phyloP scores from a whole-genome alignment of 2,888 invertebrate species.

The Tanypteryx hageni region DNA sequence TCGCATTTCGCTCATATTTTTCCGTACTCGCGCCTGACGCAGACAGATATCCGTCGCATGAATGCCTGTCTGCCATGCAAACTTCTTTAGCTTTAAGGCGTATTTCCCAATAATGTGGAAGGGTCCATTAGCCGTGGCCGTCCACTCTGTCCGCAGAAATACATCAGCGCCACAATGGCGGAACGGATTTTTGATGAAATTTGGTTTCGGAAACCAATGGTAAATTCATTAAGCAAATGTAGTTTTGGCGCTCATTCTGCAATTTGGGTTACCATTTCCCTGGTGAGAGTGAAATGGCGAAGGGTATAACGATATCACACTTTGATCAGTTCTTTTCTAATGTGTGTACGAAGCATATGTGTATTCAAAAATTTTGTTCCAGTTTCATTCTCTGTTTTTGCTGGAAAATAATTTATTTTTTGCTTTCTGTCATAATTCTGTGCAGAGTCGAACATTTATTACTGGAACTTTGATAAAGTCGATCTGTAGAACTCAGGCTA shows the following conservation, averaged over 20 bases:
- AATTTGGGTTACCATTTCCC: not conserved
- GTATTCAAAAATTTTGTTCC: too few relatives aligned
- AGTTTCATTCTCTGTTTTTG: too few relatives aligned
- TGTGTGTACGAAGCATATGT: too few relatives aligned
- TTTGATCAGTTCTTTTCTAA: too few relatives aligned
- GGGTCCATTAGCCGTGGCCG: not conserved
- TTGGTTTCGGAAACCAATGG: not conserved
- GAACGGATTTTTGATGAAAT: not conserved
- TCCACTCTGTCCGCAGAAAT: not conserved
- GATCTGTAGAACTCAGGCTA: too few relatives aligned
- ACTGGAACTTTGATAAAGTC: too few relatives aligned
- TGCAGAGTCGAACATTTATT: too few relatives aligned
- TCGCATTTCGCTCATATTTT: not conserved
- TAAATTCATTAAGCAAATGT: not conserved
- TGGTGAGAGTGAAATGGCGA: not conserved
- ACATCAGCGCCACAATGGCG: not conserved
- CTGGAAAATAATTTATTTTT: too few relatives aligned
- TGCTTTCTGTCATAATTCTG: too few relatives aligned
- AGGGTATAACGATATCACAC: too few relatives aligned
- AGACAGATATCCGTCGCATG: not conserved
- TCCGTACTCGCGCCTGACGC: not conserved
- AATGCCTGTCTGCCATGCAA: not conserved
- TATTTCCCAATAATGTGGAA: not conserved
- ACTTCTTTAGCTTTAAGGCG: not conserved
- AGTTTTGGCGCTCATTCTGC: not conserved